These are phyloP conservation scores for Acropternis orthonyx DNA, from an alignment of 2,797 vertebrate species.

Conservation along the genomic window DNA sequence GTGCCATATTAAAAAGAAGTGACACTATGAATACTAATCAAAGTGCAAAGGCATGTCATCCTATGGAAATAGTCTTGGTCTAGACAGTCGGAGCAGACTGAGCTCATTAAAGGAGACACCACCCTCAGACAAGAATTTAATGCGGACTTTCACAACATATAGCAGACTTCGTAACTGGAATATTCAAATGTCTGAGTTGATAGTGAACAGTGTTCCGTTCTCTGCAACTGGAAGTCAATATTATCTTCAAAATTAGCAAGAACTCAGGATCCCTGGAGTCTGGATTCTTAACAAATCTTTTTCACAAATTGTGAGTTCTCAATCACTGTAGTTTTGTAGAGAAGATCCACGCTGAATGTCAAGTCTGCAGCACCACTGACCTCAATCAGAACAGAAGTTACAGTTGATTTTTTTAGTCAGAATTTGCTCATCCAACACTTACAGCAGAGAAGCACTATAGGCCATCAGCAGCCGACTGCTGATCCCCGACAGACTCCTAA, in stretches of 20 bases:
- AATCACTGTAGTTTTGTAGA: neutral
- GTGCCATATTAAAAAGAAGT: slow-evolving; percentile 10
- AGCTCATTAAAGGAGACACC: slow-evolving; percentile 24
- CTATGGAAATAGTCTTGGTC: slow-evolving; percentile 31
- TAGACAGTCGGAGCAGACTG: slow-evolving; percentile 22
- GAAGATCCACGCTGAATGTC: neutral
- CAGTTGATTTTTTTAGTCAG: neutral
- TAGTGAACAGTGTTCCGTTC: neutral
- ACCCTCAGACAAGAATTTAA: neutral
- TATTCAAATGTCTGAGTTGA: neutral
- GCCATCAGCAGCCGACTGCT: neutral
- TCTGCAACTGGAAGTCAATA: neutral
- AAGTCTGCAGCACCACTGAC: neutral
- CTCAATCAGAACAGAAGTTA: neutral
- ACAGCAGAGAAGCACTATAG: neutral
- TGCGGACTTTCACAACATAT: slow-evolving; percentile 1
- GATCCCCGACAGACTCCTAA: neutral
- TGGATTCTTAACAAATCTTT: neutral
- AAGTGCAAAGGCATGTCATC: neutral
- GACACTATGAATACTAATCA: slow-evolving; percentile 23
- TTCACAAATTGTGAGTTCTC: neutral
- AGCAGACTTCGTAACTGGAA: neutral
- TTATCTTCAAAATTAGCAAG: neutral
- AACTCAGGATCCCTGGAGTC: neutral
- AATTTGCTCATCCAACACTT: neutral